Evolutionary conservation across 2,113 vertebrate species (phyloP).

Genomic region (Pomatostomus ruficeps): DNA sequence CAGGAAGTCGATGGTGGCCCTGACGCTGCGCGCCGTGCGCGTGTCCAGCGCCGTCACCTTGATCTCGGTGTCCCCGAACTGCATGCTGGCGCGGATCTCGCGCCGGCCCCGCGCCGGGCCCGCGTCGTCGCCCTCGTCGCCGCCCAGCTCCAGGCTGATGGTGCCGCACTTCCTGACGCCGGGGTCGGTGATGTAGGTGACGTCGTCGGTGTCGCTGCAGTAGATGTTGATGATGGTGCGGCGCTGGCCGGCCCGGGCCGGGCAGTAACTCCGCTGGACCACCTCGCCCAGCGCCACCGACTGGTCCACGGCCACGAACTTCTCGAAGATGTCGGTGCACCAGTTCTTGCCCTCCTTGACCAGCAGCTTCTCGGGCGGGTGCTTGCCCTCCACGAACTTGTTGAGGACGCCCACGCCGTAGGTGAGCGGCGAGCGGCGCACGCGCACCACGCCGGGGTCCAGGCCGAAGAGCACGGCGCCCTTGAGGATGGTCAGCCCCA

Average conservation of each 20-base stretch:
- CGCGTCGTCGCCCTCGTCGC: neutral
- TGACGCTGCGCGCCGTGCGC: conserved; percentile 78
- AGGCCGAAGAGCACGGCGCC: conserved; percentile 94
- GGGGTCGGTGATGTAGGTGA: conserved; percentile 88
- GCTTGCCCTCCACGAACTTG: conserved; percentile 87
- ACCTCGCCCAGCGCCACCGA: conserved; percentile 92
- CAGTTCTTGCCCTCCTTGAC: conserved; percentile 91
- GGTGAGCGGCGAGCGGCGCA: conserved; percentile 88
- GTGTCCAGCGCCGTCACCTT: conserved; percentile 89
- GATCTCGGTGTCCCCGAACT: conserved; percentile 96
- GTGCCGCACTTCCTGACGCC: conserved; percentile 91
- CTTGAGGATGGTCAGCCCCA: conserved; percentile 92
- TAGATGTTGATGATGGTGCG: conserved; percentile 96
- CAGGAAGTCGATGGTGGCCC: conserved; percentile 92
- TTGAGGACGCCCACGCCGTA: conserved; percentile 94
- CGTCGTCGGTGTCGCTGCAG: conserved; percentile 82
- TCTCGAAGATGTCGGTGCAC: conserved; percentile 96
- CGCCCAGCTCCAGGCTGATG: conserved; percentile 83
- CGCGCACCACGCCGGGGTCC: conserved; percentile 88
- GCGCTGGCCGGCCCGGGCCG: conserved; percentile 83
- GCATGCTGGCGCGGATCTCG: conserved; percentile 92
- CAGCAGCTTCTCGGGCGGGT: conserved; percentile 88
- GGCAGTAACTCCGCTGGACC: conserved; percentile 90
- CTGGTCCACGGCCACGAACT: conserved; percentile 90
- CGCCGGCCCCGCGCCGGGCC: conserved; percentile 63